These are phyloP conservation scores for Crossocerus cetratus DNA, from an alignment of 2,888 invertebrate genomes.

Conservation along the genomic window DNA sequence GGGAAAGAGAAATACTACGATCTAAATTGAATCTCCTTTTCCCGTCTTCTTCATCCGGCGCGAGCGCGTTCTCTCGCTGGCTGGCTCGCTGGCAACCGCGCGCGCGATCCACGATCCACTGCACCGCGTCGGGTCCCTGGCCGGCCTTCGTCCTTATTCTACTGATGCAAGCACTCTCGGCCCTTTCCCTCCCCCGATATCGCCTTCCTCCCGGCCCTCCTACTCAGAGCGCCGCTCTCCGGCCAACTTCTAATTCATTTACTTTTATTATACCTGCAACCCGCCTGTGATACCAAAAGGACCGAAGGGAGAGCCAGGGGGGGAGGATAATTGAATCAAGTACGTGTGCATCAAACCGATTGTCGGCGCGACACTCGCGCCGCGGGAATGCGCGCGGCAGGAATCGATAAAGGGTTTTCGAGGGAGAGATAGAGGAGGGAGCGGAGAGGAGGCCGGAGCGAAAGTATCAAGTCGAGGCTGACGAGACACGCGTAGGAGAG, in stretches of 20 bases:
- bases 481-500: conserved; percentile 35
- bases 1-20: conserved; percentile 39
- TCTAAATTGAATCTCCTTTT: conserved; percentile 53
- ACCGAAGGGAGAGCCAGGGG: background rate
- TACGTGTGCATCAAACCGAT: background rate
- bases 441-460: background rate
- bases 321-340: conserved; percentile 11
- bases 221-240: conserved; percentile 20
- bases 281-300: conserved; percentile 6
- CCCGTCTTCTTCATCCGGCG: conserved; percentile 10
- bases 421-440: conserved; percentile 1
- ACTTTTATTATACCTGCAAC: conserved; percentile 36
- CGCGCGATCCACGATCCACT: no score
- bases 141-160: background rate
- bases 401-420: background rate
- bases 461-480: conserved; percentile 34
- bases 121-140: background rate
- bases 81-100: no score
- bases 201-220: conserved; percentile 1
- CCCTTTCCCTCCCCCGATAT: background rate
- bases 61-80: background rate
- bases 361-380: conserved; percentile 3
- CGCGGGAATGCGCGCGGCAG: background rate
- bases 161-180: background rate
- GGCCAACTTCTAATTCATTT: conserved; percentile 41